phyloP scores from a whole-genome alignment of 2,888 invertebrate species.

The Drosophila mettleri region DNA sequence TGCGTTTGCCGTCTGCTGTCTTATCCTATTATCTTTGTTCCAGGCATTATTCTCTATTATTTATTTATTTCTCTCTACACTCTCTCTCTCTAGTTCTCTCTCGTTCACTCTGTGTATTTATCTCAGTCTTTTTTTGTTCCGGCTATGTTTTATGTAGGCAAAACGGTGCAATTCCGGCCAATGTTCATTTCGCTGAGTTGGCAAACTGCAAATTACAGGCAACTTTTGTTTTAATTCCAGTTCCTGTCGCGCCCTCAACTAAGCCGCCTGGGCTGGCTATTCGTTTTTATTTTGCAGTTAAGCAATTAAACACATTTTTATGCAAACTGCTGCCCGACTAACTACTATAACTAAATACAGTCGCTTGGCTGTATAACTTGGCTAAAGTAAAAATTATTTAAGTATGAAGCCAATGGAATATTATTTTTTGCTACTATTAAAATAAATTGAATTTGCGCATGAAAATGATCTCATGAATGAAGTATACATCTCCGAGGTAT shows the following conservation, averaged over 20 bases:
- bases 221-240: conserved; percentile 56
- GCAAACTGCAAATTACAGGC: conserved; percentile 63
- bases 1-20: conserved; percentile 48
- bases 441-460: too few species aligned
- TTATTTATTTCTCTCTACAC: conserved; percentile 17
- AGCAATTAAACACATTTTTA: conserved; percentile 24
- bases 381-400: too few species aligned
- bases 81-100: conserved; percentile 1
- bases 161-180: conserved; percentile 72
- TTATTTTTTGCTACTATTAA: too few species aligned
- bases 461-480: too few species aligned
- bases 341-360: background rate
- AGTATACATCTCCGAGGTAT: too few species aligned
- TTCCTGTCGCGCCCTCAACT: background rate
- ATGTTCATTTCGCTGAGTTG: conserved; percentile 72
- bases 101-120: conserved; percentile 1
- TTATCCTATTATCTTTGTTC: conserved; percentile 65
- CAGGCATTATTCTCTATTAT: conserved; percentile 44
- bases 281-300: conserved; percentile 37
- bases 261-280: conserved; percentile 8
- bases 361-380: too few species aligned
- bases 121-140: conserved; percentile 9
- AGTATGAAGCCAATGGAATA: too few species aligned
- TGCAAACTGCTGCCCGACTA: conserved; percentile 4
- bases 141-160: conserved; percentile 49